Conservation (phyloP, 2,888 invertebrate genomes). For the Neuroscelio doddi region DNA sequence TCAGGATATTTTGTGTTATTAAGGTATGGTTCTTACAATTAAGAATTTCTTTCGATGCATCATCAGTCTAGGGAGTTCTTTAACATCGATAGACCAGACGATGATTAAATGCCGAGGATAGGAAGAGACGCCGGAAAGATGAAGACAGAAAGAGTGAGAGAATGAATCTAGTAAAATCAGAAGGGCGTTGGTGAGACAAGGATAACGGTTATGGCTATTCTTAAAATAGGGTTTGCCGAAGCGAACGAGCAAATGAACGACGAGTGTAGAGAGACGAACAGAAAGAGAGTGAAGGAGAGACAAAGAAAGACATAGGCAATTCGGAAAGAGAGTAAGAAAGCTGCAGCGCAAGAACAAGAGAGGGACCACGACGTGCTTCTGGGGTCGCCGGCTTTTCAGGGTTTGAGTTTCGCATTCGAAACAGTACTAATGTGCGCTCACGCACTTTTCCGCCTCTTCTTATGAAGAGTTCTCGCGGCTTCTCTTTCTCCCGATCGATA, state of each 20-base stretch:
- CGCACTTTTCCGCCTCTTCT: conserved; percentile 55
- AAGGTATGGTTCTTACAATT: too few relatives aligned
- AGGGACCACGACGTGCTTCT: conserved; percentile 53
- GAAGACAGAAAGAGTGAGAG: conserved; percentile 28
- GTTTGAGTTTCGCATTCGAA: conserved; percentile 64
- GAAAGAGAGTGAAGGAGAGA: conserved; percentile 42
- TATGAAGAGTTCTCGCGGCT: conserved; percentile 51
- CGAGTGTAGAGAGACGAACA: conserved; percentile 25
- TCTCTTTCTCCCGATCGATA: conserved; percentile 33
- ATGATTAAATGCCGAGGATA: conserved; percentile 12
- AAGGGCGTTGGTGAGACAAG: conserved; percentile 41
- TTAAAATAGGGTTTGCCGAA: conserved; percentile 68
- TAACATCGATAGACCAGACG: neutral
- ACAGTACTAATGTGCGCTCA: conserved; percentile 58
- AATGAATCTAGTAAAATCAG: conserved; percentile 13
- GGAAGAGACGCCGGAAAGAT: conserved; percentile 25
- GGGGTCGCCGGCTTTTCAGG: conserved; percentile 68
- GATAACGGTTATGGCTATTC: conserved; percentile 66
- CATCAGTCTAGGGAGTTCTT: neutral
- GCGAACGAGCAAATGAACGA: conserved; percentile 49
- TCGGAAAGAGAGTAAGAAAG: conserved; percentile 49
- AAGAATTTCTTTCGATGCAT: too few relatives aligned
- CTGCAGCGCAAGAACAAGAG: conserved; percentile 42
- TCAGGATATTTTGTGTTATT: too few relatives aligned
- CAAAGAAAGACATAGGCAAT: conserved; percentile 46